Base-by-base conservation (phyloP, 2,888 invertebrate genomes). In the Drosophila mimetica region DNA sequence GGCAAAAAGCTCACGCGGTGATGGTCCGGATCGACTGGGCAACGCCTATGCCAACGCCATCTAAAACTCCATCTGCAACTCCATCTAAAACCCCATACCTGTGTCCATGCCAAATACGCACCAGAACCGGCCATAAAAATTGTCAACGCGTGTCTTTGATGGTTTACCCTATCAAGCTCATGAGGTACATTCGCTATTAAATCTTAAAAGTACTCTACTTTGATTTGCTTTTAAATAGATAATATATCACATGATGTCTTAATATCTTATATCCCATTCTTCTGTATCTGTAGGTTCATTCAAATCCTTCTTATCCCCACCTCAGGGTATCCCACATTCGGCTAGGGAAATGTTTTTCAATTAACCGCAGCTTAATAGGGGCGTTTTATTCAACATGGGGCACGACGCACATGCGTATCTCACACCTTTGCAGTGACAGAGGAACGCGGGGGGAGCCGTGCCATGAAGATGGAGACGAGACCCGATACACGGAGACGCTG, bases 331-430 rank as follows among this genome's bases (percentile, higher is more conserved):
- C 4, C 16, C 1, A 2, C 9, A 36, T 60, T 70, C 69, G 72
- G 6, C 7, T 11, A 0, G 8, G 0, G 3, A 16, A 13, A 1
- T 13, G 14, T 18, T 41, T 48, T 48, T 54, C 44, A 37, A 48
- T 53, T 44, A 61, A 44, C 64, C 28, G 13, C 42, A 8, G 22
- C 67, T 81, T 82, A 82, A 82, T 82, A 82, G 86, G 72, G 83
- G 88, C 82, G 79, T 81, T 81, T 85, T 85, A 82, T 87, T 72
- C 86, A 78, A 85, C 72, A 60, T 64, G 69, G 75, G 81, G 71
- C 80, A 67, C 75, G 64, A 71, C 53, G 74, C 67, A 66, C 81
- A 72, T 71, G 75, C 85, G 75, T 80, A 65, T 60, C 34, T 52
- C 71, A 63, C 75, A 70, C 70, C 72, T 50, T 34, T 11, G 25